Conservation (phyloP, 2,888 invertebrate species). For the Clistopyga incitator region DNA sequence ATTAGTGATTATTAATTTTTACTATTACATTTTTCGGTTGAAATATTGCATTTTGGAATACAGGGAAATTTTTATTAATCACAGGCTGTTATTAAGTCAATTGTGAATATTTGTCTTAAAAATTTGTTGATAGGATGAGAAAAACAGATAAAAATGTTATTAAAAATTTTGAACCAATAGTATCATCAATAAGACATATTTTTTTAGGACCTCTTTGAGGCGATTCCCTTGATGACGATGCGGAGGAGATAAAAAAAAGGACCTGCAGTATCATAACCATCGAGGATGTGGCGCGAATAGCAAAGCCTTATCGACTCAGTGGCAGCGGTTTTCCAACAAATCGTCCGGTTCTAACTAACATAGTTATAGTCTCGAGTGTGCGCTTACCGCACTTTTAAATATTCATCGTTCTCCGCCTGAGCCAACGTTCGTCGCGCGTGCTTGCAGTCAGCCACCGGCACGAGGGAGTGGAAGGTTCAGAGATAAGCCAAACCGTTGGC, state of each 20-base stretch:
- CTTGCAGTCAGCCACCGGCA: constrained; percentile 34
- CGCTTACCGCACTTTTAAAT: constrained; percentile 52
- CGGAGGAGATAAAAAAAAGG: background rate
- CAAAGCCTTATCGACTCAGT: constrained; percentile 21
- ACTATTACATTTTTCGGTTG: too few relatives aligned
- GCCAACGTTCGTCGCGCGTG: constrained; percentile 17
- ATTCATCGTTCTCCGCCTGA: constrained; percentile 36
- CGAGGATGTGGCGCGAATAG: background rate
- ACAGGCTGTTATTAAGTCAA: too few relatives aligned
- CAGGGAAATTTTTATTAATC: too few relatives aligned
- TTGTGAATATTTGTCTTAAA: too few relatives aligned
- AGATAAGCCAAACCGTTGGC: constrained; percentile 28
- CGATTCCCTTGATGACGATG: background rate
- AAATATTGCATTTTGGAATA: too few relatives aligned
- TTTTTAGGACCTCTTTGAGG: background rate
- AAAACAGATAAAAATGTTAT: too few relatives aligned
- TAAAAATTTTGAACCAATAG: background rate
- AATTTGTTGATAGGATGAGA: too few relatives aligned
- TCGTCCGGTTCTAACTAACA: constrained; percentile 15
- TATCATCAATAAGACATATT: background rate
- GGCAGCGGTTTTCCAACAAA: constrained; percentile 32
- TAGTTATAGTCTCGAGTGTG: constrained; percentile 19
- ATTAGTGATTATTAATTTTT: too few relatives aligned
- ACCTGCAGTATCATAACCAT: constrained; percentile 9
- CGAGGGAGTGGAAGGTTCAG: constrained; percentile 20